Evolutionary conservation across 2,113 vertebrate species (phyloP).

Genomic region (Hemichromis elongatus): DNA sequence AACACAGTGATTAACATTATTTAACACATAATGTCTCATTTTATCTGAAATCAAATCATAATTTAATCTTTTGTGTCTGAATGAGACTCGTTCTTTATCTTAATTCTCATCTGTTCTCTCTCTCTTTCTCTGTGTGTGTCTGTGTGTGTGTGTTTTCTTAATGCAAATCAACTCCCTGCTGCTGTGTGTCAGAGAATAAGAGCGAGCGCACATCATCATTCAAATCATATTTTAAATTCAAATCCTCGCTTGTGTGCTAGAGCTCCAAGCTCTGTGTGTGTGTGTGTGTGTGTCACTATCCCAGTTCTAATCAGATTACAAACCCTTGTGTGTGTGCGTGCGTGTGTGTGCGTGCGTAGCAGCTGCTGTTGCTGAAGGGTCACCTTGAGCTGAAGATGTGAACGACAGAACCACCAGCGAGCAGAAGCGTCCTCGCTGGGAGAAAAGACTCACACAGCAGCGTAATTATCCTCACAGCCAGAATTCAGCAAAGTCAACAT

Average conservation of each 20-base stretch:
- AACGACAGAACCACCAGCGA: background rate
- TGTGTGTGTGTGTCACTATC: background rate
- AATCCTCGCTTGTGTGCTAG: background rate
- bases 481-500: background rate
- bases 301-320: slow-evolving; percentile 27
- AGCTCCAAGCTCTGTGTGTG: background rate
- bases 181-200: background rate
- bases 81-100: slow-evolving; percentile 11
- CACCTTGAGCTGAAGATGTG: slow-evolving; percentile 22
- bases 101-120: background rate
- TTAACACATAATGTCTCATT: background rate
- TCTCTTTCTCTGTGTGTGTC: background rate
- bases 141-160: background rate
- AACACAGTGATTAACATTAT: background rate
- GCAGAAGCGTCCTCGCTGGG: background rate
- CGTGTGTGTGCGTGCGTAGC: background rate
- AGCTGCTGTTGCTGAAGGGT: background rate
- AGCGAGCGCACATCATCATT: background rate
- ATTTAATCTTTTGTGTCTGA: slow-evolving; percentile 27
- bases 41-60: background rate
- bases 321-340: background rate
- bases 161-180: background rate
- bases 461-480: background rate
- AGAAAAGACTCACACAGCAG: background rate
- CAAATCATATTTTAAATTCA: slow-evolving; percentile 24